Evolutionary conservation across 2,797 vertebrate species (phyloP), one percentile per base, ranked within the genome.

Genomic region (Rhinogobio ventralis): DNA sequence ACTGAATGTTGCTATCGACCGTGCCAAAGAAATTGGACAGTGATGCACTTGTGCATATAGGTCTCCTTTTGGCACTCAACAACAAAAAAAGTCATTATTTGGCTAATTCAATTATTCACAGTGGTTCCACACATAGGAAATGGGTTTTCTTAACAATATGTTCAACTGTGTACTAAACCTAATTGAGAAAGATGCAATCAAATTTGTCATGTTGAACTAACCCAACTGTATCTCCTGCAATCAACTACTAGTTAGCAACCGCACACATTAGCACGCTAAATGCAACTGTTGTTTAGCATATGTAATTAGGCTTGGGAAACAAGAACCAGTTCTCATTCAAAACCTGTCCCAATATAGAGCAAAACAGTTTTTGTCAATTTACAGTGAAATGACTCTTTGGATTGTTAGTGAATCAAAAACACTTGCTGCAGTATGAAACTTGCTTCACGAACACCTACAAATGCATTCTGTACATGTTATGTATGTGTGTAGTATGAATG

Each of bases 31-130:
- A 66, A 82, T 74, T 74, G 9, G 28, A 75, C 28, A 75, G 60
- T 83, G 30, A 42, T 7, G 33, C 71, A 53, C 46, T 36, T n/a
- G 23, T 33, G n/a, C 66, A 55, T 49, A 14, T 0, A 15, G 19
- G 39, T 36, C 39, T 20, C 5, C 17, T 66, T 53, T 77, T 60
- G 74, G 15, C 36, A 45, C 25, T 64, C 6, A 64, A 64, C 28
- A 64, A 62, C 25, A 28, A 8, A 71, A 13, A 42, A 46, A 25
- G 23, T n/a, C 13, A 25, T 46, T 46, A 9, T 78, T 46, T 19
- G 8, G n/a, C 15, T 46, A 28, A 78, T 45, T 78, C 17, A 64
- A 64, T 78, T 64, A 53, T 64, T 64, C 76, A 78, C 30, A 76
- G 20, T 33, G 51, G 30, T 57, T 23, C 73, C 8, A 74, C 25